Evolutionary conservation across 1,140 invertebrate genomes (phyloP).

Genomic region (Meteorus sp.): DNA sequence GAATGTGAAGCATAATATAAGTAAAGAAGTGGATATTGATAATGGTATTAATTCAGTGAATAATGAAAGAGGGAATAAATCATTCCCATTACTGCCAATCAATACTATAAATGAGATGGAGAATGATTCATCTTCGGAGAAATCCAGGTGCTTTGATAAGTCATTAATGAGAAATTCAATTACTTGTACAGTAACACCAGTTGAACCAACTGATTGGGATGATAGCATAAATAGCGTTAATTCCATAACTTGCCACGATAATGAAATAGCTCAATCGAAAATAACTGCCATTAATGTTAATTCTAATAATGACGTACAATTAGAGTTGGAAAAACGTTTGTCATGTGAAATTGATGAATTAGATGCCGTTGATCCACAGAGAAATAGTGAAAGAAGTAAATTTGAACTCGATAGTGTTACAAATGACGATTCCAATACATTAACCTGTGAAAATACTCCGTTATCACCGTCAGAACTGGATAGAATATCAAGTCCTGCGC

Average conservation of each 20-base stretch:
- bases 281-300: conserved; percentile 16
- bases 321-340: not conserved
- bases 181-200: not conserved
- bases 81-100: conserved; percentile 3
- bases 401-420: not conserved
- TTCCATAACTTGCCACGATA: not conserved
- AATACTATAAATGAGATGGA: not conserved
- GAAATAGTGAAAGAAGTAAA: not conserved
- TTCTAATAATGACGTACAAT: not conserved
- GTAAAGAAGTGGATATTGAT: not conserved
- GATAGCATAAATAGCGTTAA: conserved; percentile 3
- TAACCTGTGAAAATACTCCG: not conserved
- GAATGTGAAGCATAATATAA: not conserved
- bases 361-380: not conserved
- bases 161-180: not conserved
- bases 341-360: not conserved
- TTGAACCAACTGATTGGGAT: not conserved
- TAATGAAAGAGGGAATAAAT: not conserved
- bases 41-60: not conserved
- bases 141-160: not conserved
- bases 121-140: not conserved
- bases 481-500: not conserved
- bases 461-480: not conserved
- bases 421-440: not conserved
- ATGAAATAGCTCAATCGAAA: not conserved